Evolutionary conservation across 2,888 invertebrate genomes (phyloP).

Genomic region (Stenodema calcarata): DNA sequence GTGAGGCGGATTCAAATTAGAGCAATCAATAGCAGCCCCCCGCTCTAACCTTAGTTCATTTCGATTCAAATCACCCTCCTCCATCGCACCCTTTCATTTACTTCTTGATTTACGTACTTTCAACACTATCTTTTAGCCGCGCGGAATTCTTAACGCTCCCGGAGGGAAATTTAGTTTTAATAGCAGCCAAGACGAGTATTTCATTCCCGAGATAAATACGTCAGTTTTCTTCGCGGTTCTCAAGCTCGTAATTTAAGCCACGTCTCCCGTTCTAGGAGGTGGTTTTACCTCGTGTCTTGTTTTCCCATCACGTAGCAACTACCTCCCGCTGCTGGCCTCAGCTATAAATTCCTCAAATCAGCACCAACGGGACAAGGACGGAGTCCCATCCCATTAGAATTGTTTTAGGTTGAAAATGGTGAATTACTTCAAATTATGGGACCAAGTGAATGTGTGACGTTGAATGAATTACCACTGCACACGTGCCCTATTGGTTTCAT

Average conservation of each 20-base stretch:
- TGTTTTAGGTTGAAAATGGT: too few relatives aligned
- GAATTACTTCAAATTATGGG: too few relatives aligned
- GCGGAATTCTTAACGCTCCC: background rate
- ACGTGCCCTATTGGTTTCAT: too few relatives aligned
- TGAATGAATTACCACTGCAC: too few relatives aligned
- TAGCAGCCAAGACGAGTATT: background rate
- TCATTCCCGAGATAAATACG: background rate
- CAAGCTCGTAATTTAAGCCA: constrained; percentile 4
- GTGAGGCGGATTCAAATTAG: background rate
- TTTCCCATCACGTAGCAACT: background rate
- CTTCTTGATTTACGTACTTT: background rate
- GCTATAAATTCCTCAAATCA: background rate
- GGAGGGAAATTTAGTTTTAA: background rate
- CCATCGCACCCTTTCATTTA: too few relatives aligned
- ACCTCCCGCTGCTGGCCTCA: background rate
- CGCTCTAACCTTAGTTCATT: background rate
- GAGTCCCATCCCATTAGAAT: too few relatives aligned
- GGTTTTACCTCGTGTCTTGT: background rate
- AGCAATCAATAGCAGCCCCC: background rate
- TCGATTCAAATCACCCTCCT: too few relatives aligned
- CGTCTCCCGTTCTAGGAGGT: background rate
- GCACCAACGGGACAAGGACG: too few relatives aligned
- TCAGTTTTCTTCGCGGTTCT: background rate
- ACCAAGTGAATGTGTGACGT: too few relatives aligned
- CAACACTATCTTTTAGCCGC: background rate